Evolutionary conservation across 2,797 vertebrate species (phyloP).

Genomic region (Pampus argenteus): DNA sequence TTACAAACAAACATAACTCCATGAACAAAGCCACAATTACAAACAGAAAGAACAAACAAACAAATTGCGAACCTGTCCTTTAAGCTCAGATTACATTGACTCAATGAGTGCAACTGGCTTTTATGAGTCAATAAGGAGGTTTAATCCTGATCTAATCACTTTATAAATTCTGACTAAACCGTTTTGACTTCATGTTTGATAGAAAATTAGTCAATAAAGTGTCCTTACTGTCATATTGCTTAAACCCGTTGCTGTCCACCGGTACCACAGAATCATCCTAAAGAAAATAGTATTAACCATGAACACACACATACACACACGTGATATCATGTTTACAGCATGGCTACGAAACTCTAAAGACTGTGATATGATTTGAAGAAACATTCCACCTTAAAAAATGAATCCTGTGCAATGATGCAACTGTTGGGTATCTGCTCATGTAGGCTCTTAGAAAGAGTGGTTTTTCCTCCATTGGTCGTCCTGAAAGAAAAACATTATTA

Average conservation of each 20-base stretch:
- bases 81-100: too few relatives aligned
- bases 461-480: constrained; percentile 95
- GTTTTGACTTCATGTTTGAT: constrained; percentile 1
- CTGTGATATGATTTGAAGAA: not conserved
- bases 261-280: constrained; percentile 90
- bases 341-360: not conserved
- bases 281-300: constrained; percentile 24
- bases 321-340: not conserved
- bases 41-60: too few relatives aligned
- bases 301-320: constrained; percentile 20
- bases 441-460: constrained; percentile 88
- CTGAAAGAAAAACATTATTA: constrained; percentile 74
- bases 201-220: constrained; percentile 1
- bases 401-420: constrained; percentile 90
- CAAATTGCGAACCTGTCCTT: too few relatives aligned
- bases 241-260: constrained; percentile 90
- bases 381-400: constrained; percentile 92
- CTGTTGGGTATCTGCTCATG: constrained; percentile 88
- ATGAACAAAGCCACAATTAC: too few relatives aligned
- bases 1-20: too few relatives aligned
- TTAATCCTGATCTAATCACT: not conserved
- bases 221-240: constrained; percentile 92
- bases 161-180: not conserved
- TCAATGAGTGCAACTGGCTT: not conserved
- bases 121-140: not conserved